phyloP scores from a whole-genome alignment of 1,140 invertebrate genomes.

The Pseudobourletiella spinata region DNA sequence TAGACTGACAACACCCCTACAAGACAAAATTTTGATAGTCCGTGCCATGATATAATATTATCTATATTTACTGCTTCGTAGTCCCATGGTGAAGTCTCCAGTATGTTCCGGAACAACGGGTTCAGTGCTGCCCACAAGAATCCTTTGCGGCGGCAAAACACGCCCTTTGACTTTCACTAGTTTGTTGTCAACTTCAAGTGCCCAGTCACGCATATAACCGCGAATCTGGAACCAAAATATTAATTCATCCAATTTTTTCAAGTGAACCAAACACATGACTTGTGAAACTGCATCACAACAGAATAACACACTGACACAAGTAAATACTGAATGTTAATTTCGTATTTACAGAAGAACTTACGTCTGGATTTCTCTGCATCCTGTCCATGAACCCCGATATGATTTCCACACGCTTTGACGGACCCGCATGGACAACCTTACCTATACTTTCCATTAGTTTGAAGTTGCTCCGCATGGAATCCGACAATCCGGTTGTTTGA shows the following conservation, averaged over 20 bases:
- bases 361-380: neutral
- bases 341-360: too few relatives aligned
- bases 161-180: neutral
- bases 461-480: slow-evolving; percentile 36
- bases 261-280: too few relatives aligned
- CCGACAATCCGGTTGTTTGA: slow-evolving; percentile 40
- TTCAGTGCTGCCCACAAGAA: neutral
- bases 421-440: slow-evolving; percentile 41
- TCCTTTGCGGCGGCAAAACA: neutral
- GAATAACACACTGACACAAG: too few relatives aligned
- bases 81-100: neutral
- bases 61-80: neutral
- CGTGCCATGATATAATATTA: too few relatives aligned
- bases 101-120: neutral
- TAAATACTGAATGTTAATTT: too few relatives aligned
- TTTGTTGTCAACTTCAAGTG: neutral
- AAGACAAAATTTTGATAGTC: too few relatives aligned
- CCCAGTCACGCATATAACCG: neutral
- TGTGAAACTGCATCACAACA: too few relatives aligned
- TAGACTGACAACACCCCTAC: too few relatives aligned
- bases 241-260: too few relatives aligned
- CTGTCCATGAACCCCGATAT: slow-evolving; percentile 29
- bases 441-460: slow-evolving; percentile 37
- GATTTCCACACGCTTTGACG: slow-evolving; percentile 38
- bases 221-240: slow-evolving; percentile 1